Evolutionary conservation across 2,113 vertebrate species (phyloP).

Genomic region (Psephotus haematonotus): DNA sequence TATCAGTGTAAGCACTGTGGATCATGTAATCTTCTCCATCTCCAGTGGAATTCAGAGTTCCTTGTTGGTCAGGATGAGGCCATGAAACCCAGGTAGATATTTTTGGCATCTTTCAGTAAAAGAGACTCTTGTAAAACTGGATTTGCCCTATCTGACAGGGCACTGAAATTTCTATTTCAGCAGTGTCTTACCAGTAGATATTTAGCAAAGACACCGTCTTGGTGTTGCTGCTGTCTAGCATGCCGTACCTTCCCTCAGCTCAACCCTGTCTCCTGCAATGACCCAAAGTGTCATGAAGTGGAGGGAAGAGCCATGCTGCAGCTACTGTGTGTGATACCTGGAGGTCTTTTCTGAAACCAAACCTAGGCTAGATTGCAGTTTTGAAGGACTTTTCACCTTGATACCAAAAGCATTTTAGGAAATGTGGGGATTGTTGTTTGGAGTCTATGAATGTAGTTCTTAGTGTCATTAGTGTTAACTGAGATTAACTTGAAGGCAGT

Average conservation of each 20-base stretch:
- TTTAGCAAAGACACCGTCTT: not conserved
- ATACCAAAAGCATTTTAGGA: not conserved
- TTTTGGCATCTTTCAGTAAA: slow-evolving; percentile 8
- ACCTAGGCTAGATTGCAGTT: not conserved
- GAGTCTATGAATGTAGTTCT: not conserved
- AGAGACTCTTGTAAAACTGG: not conserved
- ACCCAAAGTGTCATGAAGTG: not conserved
- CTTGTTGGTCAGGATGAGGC: not conserved
- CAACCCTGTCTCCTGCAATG: not conserved
- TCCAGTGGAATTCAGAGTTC: not conserved
- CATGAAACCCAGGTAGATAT: not conserved
- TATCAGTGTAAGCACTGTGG: not conserved
- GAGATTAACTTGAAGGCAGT: not conserved
- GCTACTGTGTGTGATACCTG: not conserved
- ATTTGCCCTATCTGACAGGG: not conserved
- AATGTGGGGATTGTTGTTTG: not conserved
- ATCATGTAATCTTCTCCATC: not conserved
- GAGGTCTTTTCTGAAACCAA: not conserved
- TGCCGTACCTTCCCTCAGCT: not conserved
- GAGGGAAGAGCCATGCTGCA: not conserved
- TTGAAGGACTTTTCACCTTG: not conserved
- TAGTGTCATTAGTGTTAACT: not conserved
- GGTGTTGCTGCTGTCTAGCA: not conserved
- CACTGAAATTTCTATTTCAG: not conserved
- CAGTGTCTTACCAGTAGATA: not conserved